Evolutionary conservation across 2,888 invertebrate species (phyloP).

Genomic region (Amiota mariae): DNA sequence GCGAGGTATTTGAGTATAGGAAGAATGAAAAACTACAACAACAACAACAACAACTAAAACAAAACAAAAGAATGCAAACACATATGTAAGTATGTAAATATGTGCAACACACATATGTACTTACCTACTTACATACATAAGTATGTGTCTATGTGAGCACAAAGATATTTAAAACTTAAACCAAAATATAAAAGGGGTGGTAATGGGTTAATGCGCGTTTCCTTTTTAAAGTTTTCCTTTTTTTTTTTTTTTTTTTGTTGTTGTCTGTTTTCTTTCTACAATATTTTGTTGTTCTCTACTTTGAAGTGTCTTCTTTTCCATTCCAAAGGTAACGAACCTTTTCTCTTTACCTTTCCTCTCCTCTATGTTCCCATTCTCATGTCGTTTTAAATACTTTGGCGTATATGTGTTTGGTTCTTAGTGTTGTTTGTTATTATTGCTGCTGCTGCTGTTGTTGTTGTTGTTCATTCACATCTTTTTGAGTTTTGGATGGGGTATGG

Average conservation of each 20-base stretch:
- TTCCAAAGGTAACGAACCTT: no score
- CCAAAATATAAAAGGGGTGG: background rate
- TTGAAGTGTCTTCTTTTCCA: no score
- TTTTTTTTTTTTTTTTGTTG: background rate
- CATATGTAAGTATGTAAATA: background rate
- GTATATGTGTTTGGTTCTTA: background rate
- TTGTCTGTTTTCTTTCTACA: background rate
- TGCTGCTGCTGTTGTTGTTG: slow-evolving; percentile 31
- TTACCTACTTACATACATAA: background rate
- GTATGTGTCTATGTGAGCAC: background rate
- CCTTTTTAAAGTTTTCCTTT: background rate
- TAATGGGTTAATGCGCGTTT: slow-evolving; percentile 24
- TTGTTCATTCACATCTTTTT: slow-evolving; percentile 43
- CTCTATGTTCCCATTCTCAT: no score
- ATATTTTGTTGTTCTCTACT: no score
- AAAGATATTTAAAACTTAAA: background rate
- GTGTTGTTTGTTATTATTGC: slow-evolving; percentile 6
- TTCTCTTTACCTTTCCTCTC: no score
- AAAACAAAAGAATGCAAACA: background rate
- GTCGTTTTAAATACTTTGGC: no score
- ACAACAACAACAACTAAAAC: background rate
- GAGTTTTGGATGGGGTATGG: slow-evolving; percentile 32
- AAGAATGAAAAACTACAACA: background rate
- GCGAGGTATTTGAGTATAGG: background rate
- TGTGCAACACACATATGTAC: background rate